Evolutionary conservation across 1,140 invertebrate genomes (phyloP).

Genomic region (Drosophila sp.): DNA sequence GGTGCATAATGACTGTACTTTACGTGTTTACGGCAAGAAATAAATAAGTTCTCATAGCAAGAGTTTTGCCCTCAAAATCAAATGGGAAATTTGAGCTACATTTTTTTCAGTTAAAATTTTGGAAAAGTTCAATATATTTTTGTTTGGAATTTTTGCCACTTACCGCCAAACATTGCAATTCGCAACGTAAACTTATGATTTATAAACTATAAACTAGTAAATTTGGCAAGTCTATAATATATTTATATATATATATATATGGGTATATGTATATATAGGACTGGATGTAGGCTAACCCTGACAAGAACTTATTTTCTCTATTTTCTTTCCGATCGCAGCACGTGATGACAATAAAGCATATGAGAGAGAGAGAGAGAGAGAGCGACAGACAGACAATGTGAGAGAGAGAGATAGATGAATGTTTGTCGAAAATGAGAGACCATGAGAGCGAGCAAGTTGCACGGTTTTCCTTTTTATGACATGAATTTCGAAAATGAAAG

Average conservation of each 20-base stretch:
- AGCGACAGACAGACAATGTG: not conserved
- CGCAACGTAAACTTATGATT: slow-evolving; percentile 75
- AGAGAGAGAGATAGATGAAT: slow-evolving; percentile 9
- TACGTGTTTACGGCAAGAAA: slow-evolving; percentile 12
- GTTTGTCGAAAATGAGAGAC: slow-evolving; percentile 29
- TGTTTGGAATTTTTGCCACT: slow-evolving; percentile 56
- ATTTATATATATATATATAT: slow-evolving; percentile 6
- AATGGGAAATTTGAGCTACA: slow-evolving; percentile 36
- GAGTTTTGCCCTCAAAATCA: slow-evolving; percentile 49
- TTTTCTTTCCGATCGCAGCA: slow-evolving; percentile 46
- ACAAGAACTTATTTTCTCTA: slow-evolving; percentile 69
- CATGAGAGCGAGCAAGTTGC: slow-evolving; percentile 46
- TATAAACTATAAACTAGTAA: slow-evolving; percentile 32
- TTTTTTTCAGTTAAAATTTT: slow-evolving; percentile 33
- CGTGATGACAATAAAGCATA: slow-evolving; percentile 57
- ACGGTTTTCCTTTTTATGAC: slow-evolving; percentile 47
- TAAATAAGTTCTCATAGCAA: slow-evolving; percentile 71
- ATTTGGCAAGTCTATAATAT: slow-evolving; percentile 3
- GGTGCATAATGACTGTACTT: slow-evolving; percentile 25
- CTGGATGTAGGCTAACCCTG: slow-evolving; percentile 63
- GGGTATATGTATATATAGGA: slow-evolving; percentile 33
- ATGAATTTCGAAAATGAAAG: slow-evolving; percentile 43
- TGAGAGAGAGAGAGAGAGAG: slow-evolving; percentile 21
- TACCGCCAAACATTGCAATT: slow-evolving; percentile 76
- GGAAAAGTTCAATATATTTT: slow-evolving; percentile 14